Conservation (phyloP, 2,797 vertebrate species). For the Galagoides demidoff region DNA sequence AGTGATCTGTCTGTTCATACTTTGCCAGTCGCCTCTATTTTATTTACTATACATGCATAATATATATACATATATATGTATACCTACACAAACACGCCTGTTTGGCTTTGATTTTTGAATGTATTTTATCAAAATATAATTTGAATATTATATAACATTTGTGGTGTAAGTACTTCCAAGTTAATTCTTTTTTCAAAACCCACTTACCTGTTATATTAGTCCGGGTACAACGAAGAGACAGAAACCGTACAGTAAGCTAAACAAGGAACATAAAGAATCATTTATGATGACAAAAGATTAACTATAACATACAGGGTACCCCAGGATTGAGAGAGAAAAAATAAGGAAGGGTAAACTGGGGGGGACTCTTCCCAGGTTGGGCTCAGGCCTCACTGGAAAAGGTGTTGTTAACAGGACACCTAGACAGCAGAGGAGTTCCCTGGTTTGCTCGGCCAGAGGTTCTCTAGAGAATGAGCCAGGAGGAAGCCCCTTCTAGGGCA, state of each 20-base stretch:
- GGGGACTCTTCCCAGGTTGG: background rate
- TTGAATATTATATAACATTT: background rate
- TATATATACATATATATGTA: background rate
- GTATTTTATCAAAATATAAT: background rate
- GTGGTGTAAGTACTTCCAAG: background rate
- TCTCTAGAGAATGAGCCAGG: background rate
- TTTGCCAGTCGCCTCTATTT: background rate
- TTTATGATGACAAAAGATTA: background rate
- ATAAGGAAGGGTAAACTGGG: background rate
- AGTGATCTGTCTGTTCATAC: background rate
- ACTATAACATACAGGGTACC: background rate
- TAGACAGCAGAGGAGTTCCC: background rate
- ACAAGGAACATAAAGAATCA: background rate
- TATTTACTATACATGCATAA: background rate
- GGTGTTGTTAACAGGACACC: too few relatives aligned
- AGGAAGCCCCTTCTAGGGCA: background rate
- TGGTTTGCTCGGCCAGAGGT: background rate
- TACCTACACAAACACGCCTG: background rate
- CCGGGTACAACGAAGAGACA: too few relatives aligned
- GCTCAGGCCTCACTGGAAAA: background rate
- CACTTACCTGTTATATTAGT: background rate
- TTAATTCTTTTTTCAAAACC: background rate
- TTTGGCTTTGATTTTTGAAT: background rate
- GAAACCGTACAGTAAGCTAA: background rate
- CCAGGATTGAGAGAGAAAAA: background rate